Conservation (phyloP, 2,888 invertebrate genomes). For the Clivina fossor region DNA sequence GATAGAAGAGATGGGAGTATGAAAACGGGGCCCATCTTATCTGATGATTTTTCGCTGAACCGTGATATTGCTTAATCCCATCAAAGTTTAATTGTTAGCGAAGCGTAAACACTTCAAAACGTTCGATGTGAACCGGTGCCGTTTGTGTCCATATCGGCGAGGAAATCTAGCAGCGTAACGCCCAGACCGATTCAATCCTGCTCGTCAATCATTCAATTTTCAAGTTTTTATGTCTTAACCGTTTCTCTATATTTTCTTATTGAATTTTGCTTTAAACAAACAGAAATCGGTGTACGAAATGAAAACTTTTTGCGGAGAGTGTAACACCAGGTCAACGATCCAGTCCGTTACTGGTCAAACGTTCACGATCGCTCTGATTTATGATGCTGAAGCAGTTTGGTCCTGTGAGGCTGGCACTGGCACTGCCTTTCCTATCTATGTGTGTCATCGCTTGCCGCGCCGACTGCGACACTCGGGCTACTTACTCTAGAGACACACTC, state of each 20-base stretch:
- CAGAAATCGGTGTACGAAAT: background rate
- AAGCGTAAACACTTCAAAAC: conserved; percentile 30
- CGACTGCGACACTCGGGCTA: too few species aligned
- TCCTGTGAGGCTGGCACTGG: too few species aligned
- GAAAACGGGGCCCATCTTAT: conserved; percentile 28
- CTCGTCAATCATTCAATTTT: conserved; percentile 22
- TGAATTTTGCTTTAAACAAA: background rate
- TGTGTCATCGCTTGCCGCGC: too few species aligned
- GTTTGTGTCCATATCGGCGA: conserved; percentile 16
- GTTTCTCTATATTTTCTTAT: too few species aligned
- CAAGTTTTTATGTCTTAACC: conserved; percentile 13
- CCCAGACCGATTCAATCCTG: conserved; percentile 16
- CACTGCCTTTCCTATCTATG: too few species aligned
- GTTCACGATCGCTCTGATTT: too few species aligned
- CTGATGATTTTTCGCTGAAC: conserved; percentile 32
- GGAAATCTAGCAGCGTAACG: conserved; percentile 13
- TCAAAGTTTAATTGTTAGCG: conserved; percentile 33
- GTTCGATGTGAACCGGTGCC: conserved; percentile 24
- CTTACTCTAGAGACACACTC: too few species aligned
- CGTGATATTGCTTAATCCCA: conserved; percentile 31
- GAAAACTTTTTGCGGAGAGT: background rate
- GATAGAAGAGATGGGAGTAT: conserved; percentile 5
- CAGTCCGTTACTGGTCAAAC: background rate
- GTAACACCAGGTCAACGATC: conserved; percentile 7
- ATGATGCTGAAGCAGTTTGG: too few species aligned